A percentile compares a stretch with the other conserved stretches of the same genome.
Conservation (phyloP, 2,888 invertebrate species). For the Rhaphigaster nebulosa region DNA sequence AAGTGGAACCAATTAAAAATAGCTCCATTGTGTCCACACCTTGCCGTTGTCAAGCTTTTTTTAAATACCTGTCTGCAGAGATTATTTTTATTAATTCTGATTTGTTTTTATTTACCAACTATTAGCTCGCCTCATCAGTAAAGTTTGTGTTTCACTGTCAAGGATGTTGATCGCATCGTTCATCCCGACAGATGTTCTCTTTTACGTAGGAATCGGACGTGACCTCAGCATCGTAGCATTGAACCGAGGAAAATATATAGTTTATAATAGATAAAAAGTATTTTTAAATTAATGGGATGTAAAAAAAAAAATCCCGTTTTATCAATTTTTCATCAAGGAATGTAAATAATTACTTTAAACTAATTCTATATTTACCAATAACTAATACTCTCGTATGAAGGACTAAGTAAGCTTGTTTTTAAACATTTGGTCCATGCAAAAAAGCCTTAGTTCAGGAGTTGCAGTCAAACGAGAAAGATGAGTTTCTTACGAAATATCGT, state of each 20-base stretch:
- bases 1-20: background rate
- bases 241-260: background rate
- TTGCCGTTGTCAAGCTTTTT: background rate
- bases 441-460: too few relatives aligned
- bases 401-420: too few relatives aligned
- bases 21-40: background rate
- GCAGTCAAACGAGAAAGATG: too few relatives aligned
- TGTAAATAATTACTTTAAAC: too few relatives aligned
- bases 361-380: too few relatives aligned
- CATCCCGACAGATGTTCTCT: background rate
- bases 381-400: too few relatives aligned
- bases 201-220: background rate
- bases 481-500: too few relatives aligned
- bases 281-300: too few relatives aligned
- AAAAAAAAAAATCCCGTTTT: too few relatives aligned
- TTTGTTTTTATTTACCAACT: background rate
- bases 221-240: background rate
- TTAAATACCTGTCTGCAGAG: background rate
- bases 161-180: background rate
- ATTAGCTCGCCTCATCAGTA: background rate
- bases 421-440: too few relatives aligned
- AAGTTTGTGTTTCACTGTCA: conserved; percentile 3
- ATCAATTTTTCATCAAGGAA: too few relatives aligned
- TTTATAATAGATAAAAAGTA: too few relatives aligned
- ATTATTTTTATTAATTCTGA: background rate